Evolutionary conservation across 2,888 invertebrate genomes (phyloP), one percentile per base, ranked within the genome.

Genomic region (Hylaea fasciaria): DNA sequence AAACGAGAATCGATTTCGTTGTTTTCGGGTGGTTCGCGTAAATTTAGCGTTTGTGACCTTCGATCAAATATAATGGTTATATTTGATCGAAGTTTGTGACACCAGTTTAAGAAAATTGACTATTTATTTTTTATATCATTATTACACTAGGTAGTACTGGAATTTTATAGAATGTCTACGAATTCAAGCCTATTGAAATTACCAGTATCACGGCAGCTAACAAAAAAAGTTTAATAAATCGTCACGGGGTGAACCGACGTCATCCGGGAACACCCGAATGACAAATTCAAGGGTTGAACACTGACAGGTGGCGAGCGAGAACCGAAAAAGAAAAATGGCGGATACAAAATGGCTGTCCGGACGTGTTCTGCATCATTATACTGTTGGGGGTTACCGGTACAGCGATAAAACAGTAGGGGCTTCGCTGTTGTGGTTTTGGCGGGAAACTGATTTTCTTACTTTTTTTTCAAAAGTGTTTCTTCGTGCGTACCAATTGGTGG

Each of bases 211-310:
- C 17, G 2, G 2, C 9, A 28, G 16, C 44, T 3, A 11, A 11
- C 14, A 12, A 41, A 50, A 50, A 59, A 53, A 40, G 46, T 50
- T 58, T 47, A 59, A 49, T 62, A 69, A 69, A 67, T 60, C 48
- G 66, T 56, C 60, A 61, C 51, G 45, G 35, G 50, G 40, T 28
- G n/a, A 65, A 65, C 69, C 77, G 76, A 73, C 65, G 65, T 65
- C 68, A 22, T 57, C 68, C 76, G 78, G 74, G 71, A 69, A 73
- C 70, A 64, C 64, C 65, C 75, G 68, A 66, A 73, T 81, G 81
- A 82, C 78, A 78, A 83, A 84, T 83, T 78, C 73, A 70, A 71
- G 80, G 83, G 82, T 79, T 77, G 76, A 71, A 62, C 71, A 74
- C 70, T 80, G 78, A 78, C 78, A 78, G 76, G 74, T 73, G 74